Evolutionary conservation across 2,888 invertebrate genomes (phyloP), one percentile per base, ranked within the genome.

Genomic region (Leptarthrus brevirostris): DNA sequence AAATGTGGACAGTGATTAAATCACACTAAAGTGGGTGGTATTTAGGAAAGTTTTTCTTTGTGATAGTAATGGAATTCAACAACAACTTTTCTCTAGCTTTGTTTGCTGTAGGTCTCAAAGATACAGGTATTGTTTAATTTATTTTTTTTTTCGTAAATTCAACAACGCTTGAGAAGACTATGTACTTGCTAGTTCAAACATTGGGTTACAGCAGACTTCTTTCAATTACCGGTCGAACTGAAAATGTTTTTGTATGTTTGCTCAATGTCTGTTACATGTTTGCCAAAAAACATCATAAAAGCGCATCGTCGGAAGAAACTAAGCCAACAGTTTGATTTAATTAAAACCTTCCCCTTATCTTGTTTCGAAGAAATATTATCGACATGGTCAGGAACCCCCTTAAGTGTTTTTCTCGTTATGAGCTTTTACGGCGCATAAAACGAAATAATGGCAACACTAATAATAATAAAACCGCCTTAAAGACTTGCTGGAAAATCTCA

Each of bases 401-500:
- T 69, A 69, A 69, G 69, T 69, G 52, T 49, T 34, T 47, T 16
- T 26, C 69, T 69, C 52, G 36, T 52, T 69, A 54, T 54, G 34
- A 54, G 71, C 54, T 22, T 71, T 71, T 56, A 71, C 14, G 40
- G 44, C 16, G 30, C 24, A 71, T 71, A 71, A 71, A 71, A 40
- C 54, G 54, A 54, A 54, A 71, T 71, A 56, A 71, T 71, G 26
- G 40, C 44, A 24, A 26, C 54, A 54, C 71, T 71, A 54, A 71
- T 71, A 71, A 71, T 71, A 54, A 71, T 71, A 71, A 71, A 71
- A 40, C 10, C 56, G 44, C 53, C 71, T 71, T 56, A 44, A 71
- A 71, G 71, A 54, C 54, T 54, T 26, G n/a, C 40, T 22, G 56
- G 54, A 40, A 40, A 71, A 71, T 54, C 54, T 36, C 36, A 56